Conservation (phyloP, 2,888 invertebrate genomes). For the Drosophila dives region DNA sequence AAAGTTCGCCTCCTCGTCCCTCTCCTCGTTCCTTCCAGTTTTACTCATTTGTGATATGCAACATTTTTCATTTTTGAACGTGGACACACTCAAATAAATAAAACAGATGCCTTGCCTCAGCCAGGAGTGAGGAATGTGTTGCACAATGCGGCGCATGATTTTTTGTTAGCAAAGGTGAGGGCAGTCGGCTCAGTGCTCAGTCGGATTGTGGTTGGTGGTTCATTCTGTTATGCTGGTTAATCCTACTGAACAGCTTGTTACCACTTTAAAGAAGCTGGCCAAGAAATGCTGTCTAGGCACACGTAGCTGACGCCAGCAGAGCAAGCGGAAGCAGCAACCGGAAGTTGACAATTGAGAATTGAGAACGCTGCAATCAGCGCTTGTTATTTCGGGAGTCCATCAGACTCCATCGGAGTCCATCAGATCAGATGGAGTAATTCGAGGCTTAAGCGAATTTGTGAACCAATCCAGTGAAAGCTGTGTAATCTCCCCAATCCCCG, state of each 20-base stretch:
- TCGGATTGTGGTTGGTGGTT: constrained; percentile 53
- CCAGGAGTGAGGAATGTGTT: constrained; percentile 5
- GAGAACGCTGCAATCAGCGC: constrained; percentile 59
- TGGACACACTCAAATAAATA: constrained; percentile 51
- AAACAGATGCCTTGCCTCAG: constrained; percentile 30
- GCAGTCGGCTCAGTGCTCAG: constrained; percentile 18
- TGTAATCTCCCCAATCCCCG: neutral
- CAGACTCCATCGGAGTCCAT: neutral
- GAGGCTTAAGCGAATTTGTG: neutral
- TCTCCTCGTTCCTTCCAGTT: neutral
- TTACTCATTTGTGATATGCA: constrained; percentile 44
- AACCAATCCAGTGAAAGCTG: neutral
- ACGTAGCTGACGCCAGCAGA: constrained; percentile 15
- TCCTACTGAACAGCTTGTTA: constrained; percentile 15
- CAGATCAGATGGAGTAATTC: neutral
- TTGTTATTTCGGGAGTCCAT: constrained; percentile 7
- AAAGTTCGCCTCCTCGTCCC: constrained; percentile 48
- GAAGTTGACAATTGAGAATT: constrained; percentile 54
- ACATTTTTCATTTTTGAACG: constrained; percentile 44
- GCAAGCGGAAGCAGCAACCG: constrained; percentile 45
- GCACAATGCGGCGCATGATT: constrained; percentile 78
- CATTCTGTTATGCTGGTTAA: constrained; percentile 19
- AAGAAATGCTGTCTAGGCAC: constrained; percentile 25
- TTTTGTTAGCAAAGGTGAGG: constrained; percentile 65
- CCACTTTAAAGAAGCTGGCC: constrained; percentile 36